Base-by-base conservation (phyloP, 53 echinoderm and acorn worm species). In the Paelopatides confundens region DNA sequence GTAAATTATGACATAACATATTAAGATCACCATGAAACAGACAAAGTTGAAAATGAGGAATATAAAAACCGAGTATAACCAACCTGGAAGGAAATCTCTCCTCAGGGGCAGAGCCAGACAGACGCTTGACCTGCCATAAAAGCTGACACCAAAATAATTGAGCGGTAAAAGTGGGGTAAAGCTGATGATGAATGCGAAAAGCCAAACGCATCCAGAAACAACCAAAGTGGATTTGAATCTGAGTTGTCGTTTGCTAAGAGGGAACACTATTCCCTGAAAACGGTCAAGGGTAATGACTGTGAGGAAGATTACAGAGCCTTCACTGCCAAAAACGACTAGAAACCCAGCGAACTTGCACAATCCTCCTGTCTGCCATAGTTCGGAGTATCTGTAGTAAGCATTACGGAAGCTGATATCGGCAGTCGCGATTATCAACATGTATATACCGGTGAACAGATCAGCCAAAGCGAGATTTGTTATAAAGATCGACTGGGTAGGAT, bases 101-200 rank as follows among this genome's bases (percentile, higher is more conserved):
- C 90, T 89, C 13, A 94, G 78, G 11, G 92, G 94, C 70, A 94
- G 69, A 9, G 94, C 92, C 4, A 94, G 85, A n/a, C 94, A 94
- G 12, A 94, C 94, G 69, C 94, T 92, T 6, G 92, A 92, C 62
- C 90, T 86, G 1, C 92, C 94, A 43, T 94, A 94, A 64, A 82
- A 94, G 21, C 89, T 82, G 23, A 86, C 92, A 2, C 92, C 94
- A 50, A 94, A 94, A 29, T 79, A 86, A 43, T 85, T 78, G 31
- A 79, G 32, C 27, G 88, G 86, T 35, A 89, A 48, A 46, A 92
- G 74, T n/a, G 94, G 94, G 9, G 92, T 76, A 10, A 71, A 74
- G 53, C 89, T 92, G 13, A 94, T 62, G 33, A 71, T 31, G 28
- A 92, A 48, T 14, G 86, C 92, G 48, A 89, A 49, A 2, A 69